Percentiles rank a stretch among this genome's conserved stretches.
Conservation (phyloP, 2,888 invertebrate species). For the Petrolisthes manimaculis region DNA sequence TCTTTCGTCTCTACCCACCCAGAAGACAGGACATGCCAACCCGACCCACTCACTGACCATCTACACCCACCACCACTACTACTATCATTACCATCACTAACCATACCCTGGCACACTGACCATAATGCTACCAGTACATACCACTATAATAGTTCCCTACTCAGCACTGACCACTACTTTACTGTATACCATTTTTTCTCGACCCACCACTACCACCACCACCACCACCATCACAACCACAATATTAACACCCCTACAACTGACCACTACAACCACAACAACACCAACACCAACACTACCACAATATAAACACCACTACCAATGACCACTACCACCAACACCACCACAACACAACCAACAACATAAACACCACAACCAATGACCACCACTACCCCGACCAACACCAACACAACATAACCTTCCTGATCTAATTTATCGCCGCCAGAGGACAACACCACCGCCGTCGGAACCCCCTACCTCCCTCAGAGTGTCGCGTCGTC, state of each 20-base stretch:
- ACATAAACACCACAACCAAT: constrained; percentile 15
- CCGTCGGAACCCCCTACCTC: background rate
- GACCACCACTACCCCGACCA: background rate
- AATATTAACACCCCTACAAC: no score
- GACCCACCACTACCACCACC: background rate
- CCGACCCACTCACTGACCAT: constrained; percentile 49
- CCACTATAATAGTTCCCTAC: background rate
- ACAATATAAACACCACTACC: no score
- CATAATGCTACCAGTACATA: background rate
- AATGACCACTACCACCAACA: background rate
- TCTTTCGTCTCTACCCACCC: constrained; percentile 23
- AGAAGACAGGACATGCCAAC: constrained; percentile 41
- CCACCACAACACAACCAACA: background rate
- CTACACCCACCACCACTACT: no score
- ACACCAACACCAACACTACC: background rate
- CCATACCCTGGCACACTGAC: no score
- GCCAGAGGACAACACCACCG: background rate
- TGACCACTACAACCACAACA: no score
- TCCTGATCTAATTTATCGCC: constrained; percentile 5
- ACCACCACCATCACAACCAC: background rate
- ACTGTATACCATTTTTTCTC: background rate
- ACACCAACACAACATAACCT: background rate
- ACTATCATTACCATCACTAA: no score
- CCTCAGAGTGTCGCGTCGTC: no score
- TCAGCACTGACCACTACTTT: background rate